These are phyloP conservation scores for Cydia splendana DNA, from an alignment of 1,140 invertebrate genomes.

Conservation along the genomic window DNA sequence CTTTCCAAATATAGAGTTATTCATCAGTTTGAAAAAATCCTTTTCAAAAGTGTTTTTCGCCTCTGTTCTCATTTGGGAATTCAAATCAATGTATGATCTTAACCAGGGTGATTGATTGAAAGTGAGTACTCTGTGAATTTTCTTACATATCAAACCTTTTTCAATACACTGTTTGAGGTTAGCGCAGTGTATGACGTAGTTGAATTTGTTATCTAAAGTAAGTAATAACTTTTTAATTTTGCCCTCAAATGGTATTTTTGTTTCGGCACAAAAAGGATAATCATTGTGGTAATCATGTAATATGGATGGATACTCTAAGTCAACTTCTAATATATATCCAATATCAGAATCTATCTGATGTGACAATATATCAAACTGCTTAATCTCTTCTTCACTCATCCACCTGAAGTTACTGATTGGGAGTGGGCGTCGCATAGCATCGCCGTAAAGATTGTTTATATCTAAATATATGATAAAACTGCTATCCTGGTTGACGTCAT, in stretches of 20 bases:
- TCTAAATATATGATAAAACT: slow-evolving; percentile 68
- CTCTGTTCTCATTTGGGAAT: background rate
- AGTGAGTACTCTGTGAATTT: background rate
- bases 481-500: slow-evolving; percentile 24
- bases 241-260: slow-evolving; percentile 33
- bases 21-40: slow-evolving; percentile 8
- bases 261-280: slow-evolving; percentile 66
- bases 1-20: background rate
- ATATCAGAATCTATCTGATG: slow-evolving; percentile 43
- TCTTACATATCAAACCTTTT: background rate
- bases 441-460: slow-evolving; percentile 73
- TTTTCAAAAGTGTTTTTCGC: slow-evolving; percentile 16
- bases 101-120: slow-evolving; percentile 1
- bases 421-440: slow-evolving; percentile 50
- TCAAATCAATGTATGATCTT: slow-evolving; percentile 9
- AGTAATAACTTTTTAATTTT: slow-evolving; percentile 54
- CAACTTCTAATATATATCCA: slow-evolving; percentile 74
- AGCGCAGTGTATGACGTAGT: background rate
- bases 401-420: slow-evolving; percentile 34
- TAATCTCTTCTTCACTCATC: background rate
- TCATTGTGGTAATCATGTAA: slow-evolving; percentile 68
- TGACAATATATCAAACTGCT: slow-evolving; percentile 47
- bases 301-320: slow-evolving; percentile 55
- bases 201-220: slow-evolving; percentile 46
- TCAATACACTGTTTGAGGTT: background rate